Percentiles rank a stretch among this genome's conserved stretches.
Evolutionary conservation across 2,888 invertebrate genomes (phyloP).

Genomic region (Spicauda simplicius): DNA sequence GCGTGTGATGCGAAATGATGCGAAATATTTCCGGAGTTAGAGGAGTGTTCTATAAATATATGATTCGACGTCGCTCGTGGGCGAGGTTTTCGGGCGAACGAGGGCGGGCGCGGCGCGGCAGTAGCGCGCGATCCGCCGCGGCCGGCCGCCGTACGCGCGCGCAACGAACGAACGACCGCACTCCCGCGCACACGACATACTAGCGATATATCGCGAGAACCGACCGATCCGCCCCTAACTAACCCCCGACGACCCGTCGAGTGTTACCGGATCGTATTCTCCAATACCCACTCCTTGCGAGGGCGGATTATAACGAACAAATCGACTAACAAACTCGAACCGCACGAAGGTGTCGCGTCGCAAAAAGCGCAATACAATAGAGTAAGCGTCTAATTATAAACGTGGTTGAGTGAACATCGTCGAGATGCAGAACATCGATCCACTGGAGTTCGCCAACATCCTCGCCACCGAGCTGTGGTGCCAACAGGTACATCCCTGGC

Average conservation of each 20-base stretch:
- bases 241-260: slow-evolving; percentile 37
- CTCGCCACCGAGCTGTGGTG: slow-evolving; percentile 93
- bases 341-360: slow-evolving; percentile 82
- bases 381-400: slow-evolving; percentile 84
- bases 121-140: slow-evolving; percentile 84
- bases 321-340: slow-evolving; percentile 83
- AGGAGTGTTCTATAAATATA: slow-evolving; percentile 84
- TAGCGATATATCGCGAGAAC: slow-evolving; percentile 64
- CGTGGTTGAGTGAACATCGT: slow-evolving; percentile 72
- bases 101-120: slow-evolving; percentile 67
- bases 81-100: slow-evolving; percentile 77
- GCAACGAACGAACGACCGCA: slow-evolving; percentile 85
- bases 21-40: slow-evolving; percentile 85
- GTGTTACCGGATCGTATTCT: slow-evolving; percentile 60
- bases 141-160: slow-evolving; percentile 82
- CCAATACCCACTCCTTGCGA: slow-evolving; percentile 62
- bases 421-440: slow-evolving; percentile 88
- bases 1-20: slow-evolving; percentile 82
- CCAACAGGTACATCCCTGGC: slow-evolving; percentile 87
- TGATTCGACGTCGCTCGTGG: slow-evolving; percentile 80
- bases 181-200: slow-evolving; percentile 74
- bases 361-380: slow-evolving; percentile 85
- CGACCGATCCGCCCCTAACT: slow-evolving; percentile 65
- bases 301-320: slow-evolving; percentile 83
- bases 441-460: slow-evolving; percentile 93